phyloP scores from a whole-genome alignment of 1,140 invertebrate species.

The Scaptomyza graminum region DNA sequence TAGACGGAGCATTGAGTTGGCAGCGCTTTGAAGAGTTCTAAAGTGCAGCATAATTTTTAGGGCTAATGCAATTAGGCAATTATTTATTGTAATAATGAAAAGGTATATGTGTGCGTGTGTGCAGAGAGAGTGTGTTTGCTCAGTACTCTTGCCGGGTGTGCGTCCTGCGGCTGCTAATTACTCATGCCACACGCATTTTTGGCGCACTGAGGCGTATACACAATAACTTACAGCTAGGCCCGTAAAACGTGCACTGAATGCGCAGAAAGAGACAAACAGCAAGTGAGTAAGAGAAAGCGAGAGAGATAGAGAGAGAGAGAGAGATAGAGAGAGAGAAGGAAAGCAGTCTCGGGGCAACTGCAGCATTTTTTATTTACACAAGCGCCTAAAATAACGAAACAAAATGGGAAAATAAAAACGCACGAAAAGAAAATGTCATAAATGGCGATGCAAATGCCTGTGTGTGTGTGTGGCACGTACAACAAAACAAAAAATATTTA shows the following conservation, averaged over 20 bases:
- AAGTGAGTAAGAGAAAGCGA: not conserved
- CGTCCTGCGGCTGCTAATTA: slow-evolving; percentile 66
- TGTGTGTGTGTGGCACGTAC: slow-evolving; percentile 12
- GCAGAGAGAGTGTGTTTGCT: slow-evolving; percentile 7
- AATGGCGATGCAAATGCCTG: slow-evolving; percentile 3
- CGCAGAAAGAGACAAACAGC: slow-evolving; percentile 27
- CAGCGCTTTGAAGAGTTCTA: slow-evolving; percentile 73
- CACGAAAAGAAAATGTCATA: slow-evolving; percentile 25
- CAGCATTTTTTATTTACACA: slow-evolving; percentile 34
- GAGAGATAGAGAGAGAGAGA: not conserved
- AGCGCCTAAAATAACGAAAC: slow-evolving; percentile 34
- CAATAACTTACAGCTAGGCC: slow-evolving; percentile 70
- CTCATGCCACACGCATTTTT: slow-evolving; percentile 78
- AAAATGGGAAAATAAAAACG: not conserved
- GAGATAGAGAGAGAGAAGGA: slow-evolving; percentile 19
- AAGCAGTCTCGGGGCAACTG: slow-evolving; percentile 14
- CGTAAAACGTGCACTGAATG: slow-evolving; percentile 71
- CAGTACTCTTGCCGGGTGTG: not conserved
- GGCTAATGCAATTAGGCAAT: slow-evolving; percentile 80
- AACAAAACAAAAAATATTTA: not conserved
- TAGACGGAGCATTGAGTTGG: slow-evolving; percentile 23
- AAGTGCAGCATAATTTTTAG: slow-evolving; percentile 74
- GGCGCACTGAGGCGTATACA: slow-evolving; percentile 79
- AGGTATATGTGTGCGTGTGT: slow-evolving; percentile 16
- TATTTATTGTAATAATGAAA: slow-evolving; percentile 45